Evolutionary conservation across 1,140 invertebrate genomes (phyloP), one percentile per base, ranked within the genome.

Genomic region (Andrena cerasifolii): DNA sequence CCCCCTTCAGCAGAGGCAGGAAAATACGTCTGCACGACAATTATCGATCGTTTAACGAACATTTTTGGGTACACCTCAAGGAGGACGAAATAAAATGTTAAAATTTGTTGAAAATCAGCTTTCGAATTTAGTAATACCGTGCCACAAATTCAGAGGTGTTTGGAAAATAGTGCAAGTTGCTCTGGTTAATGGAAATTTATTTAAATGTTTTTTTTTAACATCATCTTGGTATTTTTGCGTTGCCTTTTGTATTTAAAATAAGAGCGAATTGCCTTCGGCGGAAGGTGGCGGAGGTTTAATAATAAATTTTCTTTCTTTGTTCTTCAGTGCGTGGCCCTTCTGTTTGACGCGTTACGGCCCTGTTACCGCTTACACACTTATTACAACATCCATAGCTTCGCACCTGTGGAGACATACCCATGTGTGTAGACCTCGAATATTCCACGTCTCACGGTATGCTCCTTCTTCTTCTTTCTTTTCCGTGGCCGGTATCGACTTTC

Each of bases 361-460:
- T 76, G 53, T 28, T 21, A 21, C 63, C n/a, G 45, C 31, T 66
- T 45, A 66, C 61, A 31, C 47, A 21, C 47, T 51, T 75, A 47
- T 67, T 75, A 75, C 63, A 47, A 54, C 73, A 68, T 16, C 40
- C 21, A 31, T 28, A 45, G 49, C 36, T 47, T 56, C 43, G 65
- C 73, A 76, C 73, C 73, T 76, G 73, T 58, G 43, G 24, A 66
- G n/a, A 66, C 24, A 61, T n/a, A n/a, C n/a, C 24, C 26, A 43
- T 76, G 31, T 24, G 14, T 28, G 63, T 68, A 47, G 51, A 58
- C 14, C 51, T 75, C 72, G 72, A 75, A 67, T 76, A 61, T 80
- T 59, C 78, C 81, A 76, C 78, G 66, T 68, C 59, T 67, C 61
- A 45, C 31, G 33, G 47, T 51, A 47, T 58, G 24, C 45, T 72